Evolutionary conservation across 35 echinoderm and acorn worm species (phyloP), one percentile per base, ranked within the genome.

Genomic region (Ptychodera flava): DNA sequence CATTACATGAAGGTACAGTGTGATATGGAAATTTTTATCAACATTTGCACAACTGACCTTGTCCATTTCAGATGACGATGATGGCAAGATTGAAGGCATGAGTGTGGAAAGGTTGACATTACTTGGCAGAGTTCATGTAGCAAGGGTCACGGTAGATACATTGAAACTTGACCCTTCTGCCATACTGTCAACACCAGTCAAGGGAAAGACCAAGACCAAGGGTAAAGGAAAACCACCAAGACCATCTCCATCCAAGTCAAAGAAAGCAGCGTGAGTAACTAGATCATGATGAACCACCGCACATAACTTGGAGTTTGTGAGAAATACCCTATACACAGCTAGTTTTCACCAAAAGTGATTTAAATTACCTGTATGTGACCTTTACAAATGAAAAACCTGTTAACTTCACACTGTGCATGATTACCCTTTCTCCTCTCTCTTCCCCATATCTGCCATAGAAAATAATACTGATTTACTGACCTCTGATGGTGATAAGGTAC

Each of bases 71-170:
- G 45, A 64, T 64, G 45, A 12, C 6, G 22, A 64, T 64, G 6
- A 64, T 12, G 45, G 22, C 6, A 64, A 64, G 22, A 22, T 88
- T 6, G 88, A 94, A 38, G 95, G 95, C 1, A 85, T 98, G 85
- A 98, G 95, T 84, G 89, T 98, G 1, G 81, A 98, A 36, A 84
- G 95, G 36, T 83, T 98, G 80, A 98, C 95, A 12, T 82, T 98
- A 0, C 90, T 98, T 16, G 95, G 95, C 15, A 88, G 93, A 35
- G 88, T 98, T 33, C 92, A 98, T 79, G 88, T 93, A 33, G 95
- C 95, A 6, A 92, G 92, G 80, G 95, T 98, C 15, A 88, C 33
- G 33, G 78, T 98, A 16, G 90, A 94, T 86, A 77, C 80, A 32
- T 75, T 98, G 29, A 90, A 16, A 38, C 77, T 86, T 33, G 32